Base-by-base conservation (phyloP, 2,888 invertebrate genomes). In the Chesias legatella region DNA sequence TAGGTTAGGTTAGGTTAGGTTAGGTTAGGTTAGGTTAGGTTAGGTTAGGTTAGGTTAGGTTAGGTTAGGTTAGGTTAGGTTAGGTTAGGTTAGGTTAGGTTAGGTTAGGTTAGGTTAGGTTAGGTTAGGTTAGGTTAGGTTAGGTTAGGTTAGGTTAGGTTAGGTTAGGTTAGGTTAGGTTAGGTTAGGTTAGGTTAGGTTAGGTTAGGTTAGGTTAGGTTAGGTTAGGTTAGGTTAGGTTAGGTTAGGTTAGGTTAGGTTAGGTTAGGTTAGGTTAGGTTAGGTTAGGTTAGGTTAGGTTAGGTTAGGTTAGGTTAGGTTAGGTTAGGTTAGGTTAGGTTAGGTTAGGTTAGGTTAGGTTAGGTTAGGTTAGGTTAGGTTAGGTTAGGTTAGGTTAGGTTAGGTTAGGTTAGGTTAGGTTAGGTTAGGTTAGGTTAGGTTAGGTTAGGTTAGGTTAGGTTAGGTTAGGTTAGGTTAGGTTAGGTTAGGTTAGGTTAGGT, bases 401-500 rank as follows among this genome's bases (percentile, higher is more conserved):
- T 38, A 33, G 35, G 42, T 31, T 35, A 35, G 46, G 47, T 47
- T 47, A 43, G 46, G 48, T 49, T 47, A 44, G 48, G 50, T 53
- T 53, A 41, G 48, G 48, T 53, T 53, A 41, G 50, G 51, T 46
- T 51, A 40, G 51, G 48, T 51, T 51, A 43, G 48, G 51, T 48
- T 48, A 37, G 46, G 46, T 46, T 50, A 40, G 51, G 51, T 51
- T 44, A 41, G 51, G 51, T 51, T 48, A 39, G 51, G 51, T 51
- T 47, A 42, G 51, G 47, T 48, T 51, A 37, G 47, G 48, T 30
- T 43, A 43, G 44, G 47, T 49, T 49, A 42, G 49, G 50, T 48
- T 48, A 35, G 48, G 49, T 49, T 48, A 39, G 48, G 51, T 46
- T 46, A 40, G 48, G 48, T 48, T 45, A 42, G 25, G 50, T 46